Evolutionary conservation across 2,797 vertebrate species (phyloP).

Genomic region (Notolepis coatsorum): DNA sequence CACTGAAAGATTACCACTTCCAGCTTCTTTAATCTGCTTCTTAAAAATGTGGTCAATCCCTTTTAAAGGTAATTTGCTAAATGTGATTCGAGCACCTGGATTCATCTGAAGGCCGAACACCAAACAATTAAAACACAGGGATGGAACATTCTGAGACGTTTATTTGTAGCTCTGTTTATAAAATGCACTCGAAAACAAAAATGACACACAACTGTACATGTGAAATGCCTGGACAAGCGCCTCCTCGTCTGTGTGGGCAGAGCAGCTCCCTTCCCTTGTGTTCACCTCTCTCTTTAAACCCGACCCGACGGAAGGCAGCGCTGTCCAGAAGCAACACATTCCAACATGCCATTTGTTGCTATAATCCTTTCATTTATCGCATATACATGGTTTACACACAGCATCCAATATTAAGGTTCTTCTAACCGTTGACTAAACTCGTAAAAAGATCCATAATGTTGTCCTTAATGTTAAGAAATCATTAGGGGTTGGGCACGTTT

Average conservation of each 20-base stretch:
- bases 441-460: too few relatives aligned
- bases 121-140: slow-evolving; percentile 22
- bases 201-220: slow-evolving; percentile 75
- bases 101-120: too few relatives aligned
- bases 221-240: slow-evolving; percentile 81
- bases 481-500: too few relatives aligned
- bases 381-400: not conserved
- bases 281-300: slow-evolving; percentile 11
- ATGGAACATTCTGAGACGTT: slow-evolving; percentile 72
- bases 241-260: slow-evolving; percentile 71
- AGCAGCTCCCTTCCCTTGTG: not conserved
- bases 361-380: not conserved
- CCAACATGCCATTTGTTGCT: not conserved
- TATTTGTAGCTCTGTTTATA: slow-evolving; percentile 78
- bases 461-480: too few relatives aligned
- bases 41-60: too few relatives aligned
- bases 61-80: too few relatives aligned
- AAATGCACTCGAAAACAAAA: slow-evolving; percentile 83
- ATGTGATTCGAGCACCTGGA: too few relatives aligned
- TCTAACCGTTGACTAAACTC: too few relatives aligned
- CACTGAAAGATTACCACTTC: too few relatives aligned
- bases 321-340: slow-evolving; percentile 3
- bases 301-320: not conserved
- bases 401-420: not conserved
- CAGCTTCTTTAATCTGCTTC: too few relatives aligned